Conservation (phyloP, 2,797 vertebrate genomes). For the Rhinella marina region DNA sequence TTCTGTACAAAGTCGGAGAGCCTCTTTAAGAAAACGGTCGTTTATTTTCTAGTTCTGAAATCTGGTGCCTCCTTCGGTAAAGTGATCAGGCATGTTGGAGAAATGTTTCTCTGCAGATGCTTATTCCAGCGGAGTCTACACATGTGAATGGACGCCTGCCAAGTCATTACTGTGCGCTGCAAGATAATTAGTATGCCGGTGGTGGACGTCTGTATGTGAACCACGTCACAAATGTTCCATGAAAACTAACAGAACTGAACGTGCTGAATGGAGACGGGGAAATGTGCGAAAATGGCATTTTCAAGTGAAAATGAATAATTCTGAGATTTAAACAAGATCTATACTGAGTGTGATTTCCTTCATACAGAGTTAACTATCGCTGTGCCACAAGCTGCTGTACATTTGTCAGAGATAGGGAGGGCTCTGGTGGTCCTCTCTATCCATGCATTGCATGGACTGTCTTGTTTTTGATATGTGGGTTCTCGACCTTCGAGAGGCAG, state of each 20-base stretch:
- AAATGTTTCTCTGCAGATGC: not conserved
- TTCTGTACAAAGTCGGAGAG: not conserved
- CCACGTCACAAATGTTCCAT: constrained; percentile 7
- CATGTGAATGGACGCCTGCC: constrained; percentile 14
- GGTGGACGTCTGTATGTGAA: constrained; percentile 15
- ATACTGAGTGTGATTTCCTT: not conserved
- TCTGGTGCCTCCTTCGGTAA: not conserved
- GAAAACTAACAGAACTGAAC: not conserved
- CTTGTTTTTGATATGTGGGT: too few species aligned
- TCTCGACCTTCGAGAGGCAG: too few species aligned
- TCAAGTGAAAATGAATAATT: constrained; percentile 4
- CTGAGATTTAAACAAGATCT: not conserved
- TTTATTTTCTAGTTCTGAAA: not conserved
- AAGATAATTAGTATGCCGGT: not conserved
- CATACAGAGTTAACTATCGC: not conserved
- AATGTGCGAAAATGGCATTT: not conserved
- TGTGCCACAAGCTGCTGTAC: not conserved
- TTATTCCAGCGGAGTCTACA: not conserved
- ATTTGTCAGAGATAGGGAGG: not conserved
- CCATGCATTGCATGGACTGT: too few species aligned
- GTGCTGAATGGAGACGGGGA: not conserved
- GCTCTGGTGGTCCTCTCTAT: too few species aligned
- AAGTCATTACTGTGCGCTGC: constrained; percentile 16
- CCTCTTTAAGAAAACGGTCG: not conserved
- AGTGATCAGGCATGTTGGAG: not conserved